Evolutionary conservation across 2,888 invertebrate genomes (phyloP).

Genomic region (Gandaritis pyraliata): DNA sequence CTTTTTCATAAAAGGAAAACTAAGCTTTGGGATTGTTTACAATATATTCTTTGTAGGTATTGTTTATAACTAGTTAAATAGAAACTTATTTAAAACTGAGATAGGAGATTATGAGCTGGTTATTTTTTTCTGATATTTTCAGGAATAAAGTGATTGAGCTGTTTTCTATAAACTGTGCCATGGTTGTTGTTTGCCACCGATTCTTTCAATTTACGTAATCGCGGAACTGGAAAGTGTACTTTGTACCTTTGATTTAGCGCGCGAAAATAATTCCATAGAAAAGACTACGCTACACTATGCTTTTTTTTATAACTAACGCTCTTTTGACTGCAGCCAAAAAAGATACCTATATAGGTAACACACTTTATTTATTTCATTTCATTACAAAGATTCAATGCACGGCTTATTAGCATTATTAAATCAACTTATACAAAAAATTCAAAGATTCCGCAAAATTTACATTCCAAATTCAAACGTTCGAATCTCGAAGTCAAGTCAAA

Average conservation of each 20-base stretch:
- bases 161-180: not conserved
- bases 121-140: not conserved
- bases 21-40: too few species aligned
- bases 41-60: too few species aligned
- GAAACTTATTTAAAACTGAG: too few species aligned
- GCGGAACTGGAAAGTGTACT: constrained; percentile 50
- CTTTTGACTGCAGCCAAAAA: too few species aligned
- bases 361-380: too few species aligned
- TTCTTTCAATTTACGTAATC: constrained; percentile 73
- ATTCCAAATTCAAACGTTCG: constrained; percentile 42
- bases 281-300: not conserved
- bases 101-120: too few species aligned
- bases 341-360: too few species aligned
- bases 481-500: constrained; percentile 42
- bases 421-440: constrained; percentile 29
- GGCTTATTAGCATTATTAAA: constrained; percentile 11
- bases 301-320: too few species aligned
- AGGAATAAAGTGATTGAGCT: constrained; percentile 9
- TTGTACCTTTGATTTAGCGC: constrained; percentile 46
- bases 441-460: constrained; percentile 38
- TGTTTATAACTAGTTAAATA: too few species aligned
- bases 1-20: too few species aligned
- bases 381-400: not conserved
- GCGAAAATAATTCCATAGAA: constrained; percentile 38
- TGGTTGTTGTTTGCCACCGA: constrained; percentile 65